phyloP scores from a whole-genome alignment of 1,140 invertebrate genomes.

The Penaeus chinensis region DNA sequence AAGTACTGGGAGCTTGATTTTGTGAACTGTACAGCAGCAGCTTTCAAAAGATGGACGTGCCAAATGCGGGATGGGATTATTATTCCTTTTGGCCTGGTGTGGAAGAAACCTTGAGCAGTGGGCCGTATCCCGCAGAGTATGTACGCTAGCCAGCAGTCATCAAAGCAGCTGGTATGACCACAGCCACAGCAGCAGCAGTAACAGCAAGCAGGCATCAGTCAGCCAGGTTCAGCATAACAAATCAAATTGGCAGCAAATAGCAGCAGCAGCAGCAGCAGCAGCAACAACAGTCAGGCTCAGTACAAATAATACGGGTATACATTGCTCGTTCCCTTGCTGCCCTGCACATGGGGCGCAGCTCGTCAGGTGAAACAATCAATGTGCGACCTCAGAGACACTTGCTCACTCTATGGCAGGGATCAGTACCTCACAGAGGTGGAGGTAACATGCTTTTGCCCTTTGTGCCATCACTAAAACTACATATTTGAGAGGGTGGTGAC shows the following conservation, averaged over 20 bases:
- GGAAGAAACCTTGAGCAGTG: conserved; percentile 23
- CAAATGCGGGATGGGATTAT: conserved; percentile 48
- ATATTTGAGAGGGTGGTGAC: conserved; percentile 30
- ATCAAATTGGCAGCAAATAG: conserved; percentile 57
- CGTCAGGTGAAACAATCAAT: conserved; percentile 61
- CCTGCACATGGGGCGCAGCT: conserved; percentile 60
- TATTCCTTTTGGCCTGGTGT: conserved; percentile 34
- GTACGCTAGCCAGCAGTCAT: conserved; percentile 46
- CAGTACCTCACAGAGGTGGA: conserved; percentile 58
- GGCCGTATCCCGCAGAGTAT: conserved; percentile 46
- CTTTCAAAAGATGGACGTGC: conserved; percentile 57
- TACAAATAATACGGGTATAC: conserved; percentile 63
- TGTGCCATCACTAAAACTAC: conserved; percentile 25
- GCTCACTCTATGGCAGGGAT: conserved; percentile 59
- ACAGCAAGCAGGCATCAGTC: conserved; percentile 58
- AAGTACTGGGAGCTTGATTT: conserved; percentile 61
- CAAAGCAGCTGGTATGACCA: conserved; percentile 53
- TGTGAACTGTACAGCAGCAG: conserved; percentile 60
- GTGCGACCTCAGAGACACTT: conserved; percentile 63
- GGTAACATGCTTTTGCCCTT: conserved; percentile 41
- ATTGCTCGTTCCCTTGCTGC: conserved; percentile 62
- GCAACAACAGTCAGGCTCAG: conserved; percentile 61
- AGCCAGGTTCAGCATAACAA: conserved; percentile 60
- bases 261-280: conserved; percentile 58
- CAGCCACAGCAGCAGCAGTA: conserved; percentile 53